Evolutionary conservation across 2,888 invertebrate genomes (phyloP), one percentile per base, ranked within the genome.

Genomic region (Zaprionus lineosus): DNA sequence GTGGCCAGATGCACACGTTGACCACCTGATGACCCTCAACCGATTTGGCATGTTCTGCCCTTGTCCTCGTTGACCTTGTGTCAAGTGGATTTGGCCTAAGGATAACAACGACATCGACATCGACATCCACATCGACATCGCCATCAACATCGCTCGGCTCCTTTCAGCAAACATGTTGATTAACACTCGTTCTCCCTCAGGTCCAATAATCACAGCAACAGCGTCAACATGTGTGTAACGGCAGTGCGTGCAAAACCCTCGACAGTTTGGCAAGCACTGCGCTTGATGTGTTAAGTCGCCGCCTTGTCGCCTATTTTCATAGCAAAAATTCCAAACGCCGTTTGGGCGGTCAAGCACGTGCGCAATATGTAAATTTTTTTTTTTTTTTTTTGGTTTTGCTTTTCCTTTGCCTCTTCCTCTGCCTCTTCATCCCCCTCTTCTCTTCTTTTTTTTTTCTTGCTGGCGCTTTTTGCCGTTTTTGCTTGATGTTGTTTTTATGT

Each of bases 151-250:
- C n/a, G n/a, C n/a, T n/a, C n/a, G 8, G 46, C 33, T 40, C 9
- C 3, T n/a, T 60, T 82, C 75, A 78, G n/a, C n/a, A 78, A 83
- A 78, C 81, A 84, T 71, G 77, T 84, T 76, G 74, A 77, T 77
- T 84, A 74, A 84, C 72, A 69, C n/a, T n/a, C n/a, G n/a, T n/a
- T n/a, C n/a, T n/a, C n/a, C n/a, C n/a, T n/a, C n/a, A n/a, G n/a
- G n/a, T n/a, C n/a, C n/a, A n/a, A n/a, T n/a, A n/a, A n/a, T n/a
- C n/a, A n/a, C n/a, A 43, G 40, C 36, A 48, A n/a, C 63, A 21
- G 14, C 9, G 11, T n/a, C n/a, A n/a, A 15, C 24, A 41, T 48
- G 55, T 67, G 56, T 31, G 28, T 41, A 39, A 28, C 7, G 24
- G 2, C 56, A 36, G 37, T 24, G 46, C 4, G 11, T 41, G 7